Base-by-base conservation (phyloP, 2,113 vertebrate genomes). In the Chamaetylas fuelleborni region DNA sequence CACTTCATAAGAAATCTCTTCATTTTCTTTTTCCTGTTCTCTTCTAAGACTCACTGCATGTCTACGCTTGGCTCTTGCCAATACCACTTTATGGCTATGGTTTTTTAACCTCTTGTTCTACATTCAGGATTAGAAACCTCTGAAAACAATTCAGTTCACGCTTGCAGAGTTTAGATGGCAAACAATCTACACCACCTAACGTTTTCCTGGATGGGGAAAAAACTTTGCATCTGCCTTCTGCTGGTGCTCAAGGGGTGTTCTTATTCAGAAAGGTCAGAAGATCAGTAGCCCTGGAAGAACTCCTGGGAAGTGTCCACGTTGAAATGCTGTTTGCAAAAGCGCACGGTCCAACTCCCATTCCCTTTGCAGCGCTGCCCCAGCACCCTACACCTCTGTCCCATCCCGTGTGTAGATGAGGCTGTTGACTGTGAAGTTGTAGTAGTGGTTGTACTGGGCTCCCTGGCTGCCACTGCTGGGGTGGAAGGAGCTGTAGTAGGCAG, bases 321-420 rank as follows among this genome's bases (percentile, higher is more conserved):
- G 90, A 86, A 96, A 95, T 95, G 92, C 85, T 88, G 80, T 93
- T 92, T 84, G 82, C 79, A 53, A 95, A 95, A 96, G 89, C 89
- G 3, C 56, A 88, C 0, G 84, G 69, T 94, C 70, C 79, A 60
- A 28, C 71, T 74, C 86, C 82, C 38, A 19, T 81, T 87, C 85
- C 84, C 72, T 91, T 65, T 8, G 64, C 57, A 69, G 96, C 7
- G 3, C 73, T 14, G 73, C 45, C 90, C 58, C 83, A 57, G 56
- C 34, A 14, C 20, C 95, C 97, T 98, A 99, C 93, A 99, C 98
- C 93, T 99, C 99, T 0, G 99, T 98, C 53, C 99, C 99, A 47
- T 99, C 99, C 79, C 99, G 94, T 23, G 99, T 98, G 67, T 99
- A 99, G 83, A 99, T 99, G 84, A 99, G 97, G 97, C 99, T 99